Evolutionary conservation across 2,113 vertebrate species (phyloP), one percentile per base, ranked within the genome.

Genomic region (Motacilla alba): DNA sequence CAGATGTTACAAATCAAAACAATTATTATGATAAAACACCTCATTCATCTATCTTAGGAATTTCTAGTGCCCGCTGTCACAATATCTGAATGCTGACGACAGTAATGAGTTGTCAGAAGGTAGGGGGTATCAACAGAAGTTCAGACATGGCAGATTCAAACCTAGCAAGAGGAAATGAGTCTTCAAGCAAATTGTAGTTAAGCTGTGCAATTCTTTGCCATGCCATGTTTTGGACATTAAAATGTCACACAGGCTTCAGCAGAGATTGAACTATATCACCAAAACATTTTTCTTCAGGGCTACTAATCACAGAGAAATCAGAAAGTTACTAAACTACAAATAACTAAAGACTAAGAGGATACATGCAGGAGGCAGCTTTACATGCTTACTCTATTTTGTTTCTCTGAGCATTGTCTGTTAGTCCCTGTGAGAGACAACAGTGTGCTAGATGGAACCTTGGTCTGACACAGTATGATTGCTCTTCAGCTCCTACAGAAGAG

Each of bases 1-100:
- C 94, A 96, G 93, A 92, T 89, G 91, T 73, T 91, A 87, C 78
- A 94, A 87, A 95, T 92, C 83, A 78, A 79, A 94, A 82, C 46
- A 67, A 64, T 58, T 63, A 87, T 41, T 80, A 35, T 47, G 53
- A 87, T 74, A 69, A 91, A 96, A 91, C 81, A 95, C 83, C 67
- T 86, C 52, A 89, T 94, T 72, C 31, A 78, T 92, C 49, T 87
- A 77, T 49, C 24, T 78, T 28, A 64, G 68, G 60, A 84, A 92
- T 78, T 78, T 75, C n/a, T 60, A 82, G 49, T 60, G 49, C 31
- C 49, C 41, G 41, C n/a, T 50, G 27, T 39, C 44, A 82, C 12
- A 78, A 26, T n/a, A 92, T 78, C 31, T 89, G 39, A 49, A 87
- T 46, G n/a, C 24, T 82, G 74, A 87, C 3, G 4, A 76, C 44